Conservation (phyloP, 2,888 invertebrate species). For the Oegoconia quadripuncta region DNA sequence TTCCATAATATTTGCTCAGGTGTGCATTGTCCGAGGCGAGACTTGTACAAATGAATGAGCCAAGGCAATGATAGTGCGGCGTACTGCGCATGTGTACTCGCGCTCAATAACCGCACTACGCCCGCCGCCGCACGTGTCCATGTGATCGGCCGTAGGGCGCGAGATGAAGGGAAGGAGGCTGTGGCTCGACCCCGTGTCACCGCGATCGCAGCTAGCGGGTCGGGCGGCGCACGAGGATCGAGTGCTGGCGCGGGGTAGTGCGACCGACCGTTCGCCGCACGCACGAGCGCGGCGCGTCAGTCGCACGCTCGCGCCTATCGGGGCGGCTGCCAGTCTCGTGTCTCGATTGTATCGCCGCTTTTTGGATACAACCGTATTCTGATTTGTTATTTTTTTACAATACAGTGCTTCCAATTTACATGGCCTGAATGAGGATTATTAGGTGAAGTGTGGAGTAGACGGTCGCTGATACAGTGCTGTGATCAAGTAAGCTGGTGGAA, state of each 20-base stretch:
- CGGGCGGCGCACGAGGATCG: constrained; percentile 24
- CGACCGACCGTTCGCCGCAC: constrained; percentile 31
- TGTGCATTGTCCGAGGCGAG: constrained; percentile 50
- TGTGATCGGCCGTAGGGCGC: constrained; percentile 41
- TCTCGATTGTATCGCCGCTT: constrained; percentile 38
- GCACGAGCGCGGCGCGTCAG: constrained; percentile 42
- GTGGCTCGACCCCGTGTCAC: constrained; percentile 30
- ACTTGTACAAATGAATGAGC: constrained; percentile 64
- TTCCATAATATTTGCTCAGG: constrained; percentile 74
- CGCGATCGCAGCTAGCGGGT: constrained; percentile 18
- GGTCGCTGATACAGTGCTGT: constrained; percentile 30
- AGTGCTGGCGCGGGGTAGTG: constrained; percentile 5
- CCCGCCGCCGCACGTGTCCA: constrained; percentile 60
- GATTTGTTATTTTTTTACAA: constrained; percentile 35
- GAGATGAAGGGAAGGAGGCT: constrained; percentile 53
- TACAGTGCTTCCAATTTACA: constrained; percentile 27
- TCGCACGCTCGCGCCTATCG: constrained; percentile 61
- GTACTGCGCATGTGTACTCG: constrained; percentile 69
- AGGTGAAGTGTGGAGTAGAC: constrained; percentile 41
- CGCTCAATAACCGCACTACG: constrained; percentile 73
- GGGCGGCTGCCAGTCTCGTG: constrained; percentile 45
- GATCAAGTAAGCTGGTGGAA: constrained; percentile 37
- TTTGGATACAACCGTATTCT: constrained; percentile 38
- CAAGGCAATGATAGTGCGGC: constrained; percentile 37
- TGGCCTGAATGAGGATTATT: constrained; percentile 34